phyloP scores from a whole-genome alignment of 2,797 vertebrate species.

The Hydrolagus colliei region DNA sequence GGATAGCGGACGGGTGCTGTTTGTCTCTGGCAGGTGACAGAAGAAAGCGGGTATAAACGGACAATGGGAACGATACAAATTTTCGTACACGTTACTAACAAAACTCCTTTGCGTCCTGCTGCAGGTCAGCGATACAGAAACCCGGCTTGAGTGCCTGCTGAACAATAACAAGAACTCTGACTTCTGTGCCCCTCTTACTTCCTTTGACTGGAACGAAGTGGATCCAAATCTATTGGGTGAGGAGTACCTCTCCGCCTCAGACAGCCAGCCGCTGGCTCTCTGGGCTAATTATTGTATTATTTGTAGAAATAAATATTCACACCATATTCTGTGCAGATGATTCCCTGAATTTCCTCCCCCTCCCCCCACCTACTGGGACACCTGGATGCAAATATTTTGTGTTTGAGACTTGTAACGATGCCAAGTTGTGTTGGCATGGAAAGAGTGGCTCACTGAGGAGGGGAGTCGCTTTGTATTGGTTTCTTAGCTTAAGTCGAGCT shows the following conservation, averaged over 20 bases:
- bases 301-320: not conserved
- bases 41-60: too few relatives aligned
- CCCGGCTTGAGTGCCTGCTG: conserved; percentile 89
- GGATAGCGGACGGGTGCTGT: too few relatives aligned
- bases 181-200: conserved; percentile 94
- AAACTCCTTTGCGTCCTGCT: conserved; percentile 32
- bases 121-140: conserved; percentile 94
- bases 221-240: conserved; percentile 93
- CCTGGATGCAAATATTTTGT: not conserved
- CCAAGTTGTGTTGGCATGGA: not conserved
- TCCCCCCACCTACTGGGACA: too few relatives aligned
- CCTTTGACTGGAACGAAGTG: conserved; percentile 98
- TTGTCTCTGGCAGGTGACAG: too few relatives aligned
- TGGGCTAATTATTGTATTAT: not conserved
- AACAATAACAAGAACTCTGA: conserved; percentile 99
- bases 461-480: not conserved
- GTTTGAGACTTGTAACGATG: not conserved
- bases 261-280: not conserved
- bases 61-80: too few relatives aligned
- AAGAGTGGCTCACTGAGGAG: not conserved
- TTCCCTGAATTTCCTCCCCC: not conserved
- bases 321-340: not conserved
- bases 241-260: conserved; percentile 27
- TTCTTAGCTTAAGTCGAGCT: not conserved
- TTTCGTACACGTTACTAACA: too few relatives aligned